Evolutionary conservation across 53 echinoderm and acorn worm species (phyloP), one percentile per base, ranked within the genome.

Genomic region (Luidia sarsii): DNA sequence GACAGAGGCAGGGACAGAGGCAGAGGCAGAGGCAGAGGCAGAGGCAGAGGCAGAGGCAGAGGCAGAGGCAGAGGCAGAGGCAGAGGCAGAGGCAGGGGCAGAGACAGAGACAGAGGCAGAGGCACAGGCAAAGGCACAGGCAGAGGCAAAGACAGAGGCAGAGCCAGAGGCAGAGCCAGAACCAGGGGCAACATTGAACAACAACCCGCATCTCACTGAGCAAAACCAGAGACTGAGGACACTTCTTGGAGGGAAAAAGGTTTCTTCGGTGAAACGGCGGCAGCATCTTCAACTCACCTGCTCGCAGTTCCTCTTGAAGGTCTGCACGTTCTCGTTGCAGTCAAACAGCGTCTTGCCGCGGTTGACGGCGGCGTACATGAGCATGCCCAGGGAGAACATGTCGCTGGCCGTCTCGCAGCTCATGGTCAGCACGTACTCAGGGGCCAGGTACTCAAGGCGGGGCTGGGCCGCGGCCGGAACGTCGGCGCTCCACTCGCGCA

Each of bases 361-460:
- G 72, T 96, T 96, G 36, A 93, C 55, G 18, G 80, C 86, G 24
- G 96, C 54, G 54, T 96, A 96, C 88, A 93, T 96, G 27, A 96
- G 85, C 89, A 96, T 90, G 1, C 93, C 96, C 20, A 96, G 84
- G 4, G 93, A 93, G 86, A 92, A 96, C 61, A 96, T 82, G 68
- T 96, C 96, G 69, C 96, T 96, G 38, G 96, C 86, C 27, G 96
- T 96, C 70, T 96, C 96, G 70, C 96, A 96, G 61, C 90, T 93
- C 67, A 90, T 80, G 0, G 96, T 96, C 36, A 96, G 83, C 19
- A 88, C 49, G 59, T 96, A 93, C 72, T 96, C 96, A 19, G 96
- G 96, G 50, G 96, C 96, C 73, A 96, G 46, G 61, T 83, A 96
- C 71, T 96, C 86, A 56, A 96, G 65, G 37, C 83, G 79, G 2